phyloP scores from a whole-genome alignment of 1,140 invertebrate species.

The Maconellicoccus hirsutus region DNA sequence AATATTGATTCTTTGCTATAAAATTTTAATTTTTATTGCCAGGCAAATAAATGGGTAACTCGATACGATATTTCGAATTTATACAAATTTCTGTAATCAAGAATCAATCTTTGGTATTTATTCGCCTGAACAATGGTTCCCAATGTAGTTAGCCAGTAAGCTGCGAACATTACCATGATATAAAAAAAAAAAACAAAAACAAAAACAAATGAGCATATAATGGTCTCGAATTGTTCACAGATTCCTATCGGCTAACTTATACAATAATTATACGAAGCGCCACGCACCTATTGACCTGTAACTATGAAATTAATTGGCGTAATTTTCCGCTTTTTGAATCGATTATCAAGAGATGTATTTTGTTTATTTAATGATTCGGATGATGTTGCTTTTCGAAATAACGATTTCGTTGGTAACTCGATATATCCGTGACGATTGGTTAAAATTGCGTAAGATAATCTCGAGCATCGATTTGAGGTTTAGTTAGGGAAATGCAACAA shows the following conservation, averaged over 20 bases:
- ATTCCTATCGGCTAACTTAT: background rate
- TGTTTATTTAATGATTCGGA: background rate
- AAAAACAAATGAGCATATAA: background rate
- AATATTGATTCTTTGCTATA: too few relatives aligned
- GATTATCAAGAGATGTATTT: background rate
- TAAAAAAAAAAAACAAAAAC: background rate
- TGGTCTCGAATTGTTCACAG: background rate
- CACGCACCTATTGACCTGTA: background rate
- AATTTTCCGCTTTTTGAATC: background rate
- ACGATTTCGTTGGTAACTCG: background rate
- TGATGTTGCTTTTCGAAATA: background rate
- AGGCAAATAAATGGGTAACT: too few relatives aligned
- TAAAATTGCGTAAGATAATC: background rate
- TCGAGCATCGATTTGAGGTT: background rate
- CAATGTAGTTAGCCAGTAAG: background rate
- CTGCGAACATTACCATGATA: background rate
- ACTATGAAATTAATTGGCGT: background rate
- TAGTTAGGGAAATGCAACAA: too few relatives aligned
- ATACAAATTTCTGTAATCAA: too few relatives aligned
- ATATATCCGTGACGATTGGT: background rate
- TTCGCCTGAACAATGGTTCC: too few relatives aligned
- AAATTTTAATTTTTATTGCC: too few relatives aligned
- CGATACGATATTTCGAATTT: too few relatives aligned
- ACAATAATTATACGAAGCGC: background rate
- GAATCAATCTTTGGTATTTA: too few relatives aligned